Evolutionary conservation across 2,888 invertebrate genomes (phyloP).

Genomic region (Lochmaea crataegi): DNA sequence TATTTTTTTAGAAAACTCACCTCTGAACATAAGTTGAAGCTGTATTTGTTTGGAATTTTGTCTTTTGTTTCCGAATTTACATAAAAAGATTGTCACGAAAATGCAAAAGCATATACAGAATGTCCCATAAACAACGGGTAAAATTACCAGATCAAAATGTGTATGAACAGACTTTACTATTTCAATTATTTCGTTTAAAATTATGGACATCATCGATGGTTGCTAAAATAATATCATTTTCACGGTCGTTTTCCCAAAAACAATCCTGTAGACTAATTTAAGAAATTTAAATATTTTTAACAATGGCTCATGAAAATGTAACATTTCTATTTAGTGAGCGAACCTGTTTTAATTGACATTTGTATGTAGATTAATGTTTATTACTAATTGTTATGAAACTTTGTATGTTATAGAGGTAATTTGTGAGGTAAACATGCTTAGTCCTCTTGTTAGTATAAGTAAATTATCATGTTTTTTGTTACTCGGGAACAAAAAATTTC

Average conservation of each 20-base stretch:
- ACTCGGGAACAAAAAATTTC: no score
- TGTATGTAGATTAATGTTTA: constrained; percentile 9
- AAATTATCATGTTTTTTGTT: neutral
- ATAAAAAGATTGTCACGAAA: constrained; percentile 31
- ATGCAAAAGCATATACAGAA: no score
- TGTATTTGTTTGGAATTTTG: constrained; percentile 51
- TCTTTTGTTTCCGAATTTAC: constrained; percentile 32
- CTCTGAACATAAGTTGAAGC: constrained; percentile 50
- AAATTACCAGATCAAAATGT: no score
- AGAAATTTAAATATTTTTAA: constrained; percentile 6
- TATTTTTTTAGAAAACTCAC: constrained; percentile 24
- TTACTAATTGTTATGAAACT: neutral
- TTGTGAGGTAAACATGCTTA: neutral
- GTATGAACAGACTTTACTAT: no score
- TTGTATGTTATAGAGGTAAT: neutral
- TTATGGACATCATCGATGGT: neutral
- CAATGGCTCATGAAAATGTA: constrained; percentile 16
- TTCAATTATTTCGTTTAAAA: no score
- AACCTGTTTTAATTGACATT: constrained; percentile 8
- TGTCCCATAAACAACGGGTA: no score
- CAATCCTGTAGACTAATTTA: constrained; percentile 9
- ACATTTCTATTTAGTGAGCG: neutral
- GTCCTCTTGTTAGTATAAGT: neutral
- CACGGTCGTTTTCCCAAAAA: constrained; percentile 8
- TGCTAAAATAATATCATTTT: neutral